Base-by-base conservation (phyloP, 1,140 invertebrate species). In the Megalopta genalis region DNA sequence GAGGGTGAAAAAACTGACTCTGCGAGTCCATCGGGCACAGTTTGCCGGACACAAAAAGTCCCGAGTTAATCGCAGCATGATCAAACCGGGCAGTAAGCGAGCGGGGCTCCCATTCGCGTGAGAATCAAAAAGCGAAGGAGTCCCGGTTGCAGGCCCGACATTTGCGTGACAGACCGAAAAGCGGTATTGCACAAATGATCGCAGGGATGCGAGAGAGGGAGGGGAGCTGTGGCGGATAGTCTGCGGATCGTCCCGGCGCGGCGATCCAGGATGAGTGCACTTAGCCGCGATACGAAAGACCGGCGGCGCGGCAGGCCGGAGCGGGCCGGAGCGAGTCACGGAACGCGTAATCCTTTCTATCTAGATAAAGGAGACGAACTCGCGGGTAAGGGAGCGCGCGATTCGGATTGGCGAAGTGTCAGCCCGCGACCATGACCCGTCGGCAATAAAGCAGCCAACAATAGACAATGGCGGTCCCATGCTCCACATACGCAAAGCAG, bases 391-490 rank as follows among this genome's bases (percentile, higher is more conserved):
- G 39, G 49, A 52, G 49, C 49, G 72, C 46, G 71, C 62, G 77
- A 84, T 85, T 85, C 64, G 59, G 83, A 85, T 81, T 81, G 73
- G 73, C 82, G 67, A 84, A 83, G 77, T 66, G 73, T 57, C 84
- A 62, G 73, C 83, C 23, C 82, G 74, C 87, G 90, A 89, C 90
- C 90, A 87, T 91, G 90, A 91, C 90, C 90, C 78, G 86, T 37
- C 84, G 83, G 86, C 87, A 89, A 87, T 82, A 86, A 83, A 78
- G 65, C 76, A 82, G 70, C 71, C 86, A 88, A 91, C 89, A 90
- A 91, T 91, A 88, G 86, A 91, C 89, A 91, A 91, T 90, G 77
- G 79, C 77, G 83, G 84, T 91, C 90, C 89, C 90, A 91, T 91
- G 90, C 90, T 91, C 90, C 88, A 91, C 89, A 91, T 91, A 90